Conservation (phyloP, 2,888 invertebrate species). For the Gisinianus flammeolus region DNA sequence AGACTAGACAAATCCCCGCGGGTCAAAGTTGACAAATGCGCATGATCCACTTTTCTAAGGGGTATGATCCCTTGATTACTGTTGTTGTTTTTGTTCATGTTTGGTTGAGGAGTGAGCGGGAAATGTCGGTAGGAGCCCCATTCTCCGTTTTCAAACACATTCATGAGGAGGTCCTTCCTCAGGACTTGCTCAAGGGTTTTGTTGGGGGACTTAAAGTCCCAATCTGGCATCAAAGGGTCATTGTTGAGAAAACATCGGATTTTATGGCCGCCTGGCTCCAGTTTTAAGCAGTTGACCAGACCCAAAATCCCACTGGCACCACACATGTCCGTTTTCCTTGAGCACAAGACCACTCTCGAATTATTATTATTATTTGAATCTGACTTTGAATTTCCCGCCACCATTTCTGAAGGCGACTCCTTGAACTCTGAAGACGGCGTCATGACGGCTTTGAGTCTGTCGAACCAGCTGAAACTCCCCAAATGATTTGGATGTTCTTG, state of each 20-base stretch:
- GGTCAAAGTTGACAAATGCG: constrained; percentile 91
- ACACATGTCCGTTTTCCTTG: too few species aligned
- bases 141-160: constrained; percentile 65
- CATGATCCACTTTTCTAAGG: constrained; percentile 61
- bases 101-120: constrained; percentile 61
- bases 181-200: constrained; percentile 10
- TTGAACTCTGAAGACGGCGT: too few species aligned
- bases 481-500: too few species aligned
- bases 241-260: constrained; percentile 60
- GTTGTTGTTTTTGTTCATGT: neutral
- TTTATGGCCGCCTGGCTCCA: constrained; percentile 63
- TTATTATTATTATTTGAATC: too few species aligned
- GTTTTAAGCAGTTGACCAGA: constrained; percentile 65
- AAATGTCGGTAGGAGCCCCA: constrained; percentile 79
- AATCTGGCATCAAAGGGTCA: neutral
- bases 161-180: constrained; percentile 37
- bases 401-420: too few species aligned
- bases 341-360: too few species aligned
- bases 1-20: constrained; percentile 93
- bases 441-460: too few species aligned
- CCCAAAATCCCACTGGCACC: constrained; percentile 66
- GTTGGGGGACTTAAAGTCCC: neutral
- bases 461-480: too few species aligned
- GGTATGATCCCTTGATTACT: too few species aligned
- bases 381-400: too few species aligned